Base-by-base conservation (phyloP, 2,113 vertebrate genomes). In the Hippopotamus amphibius region DNA sequence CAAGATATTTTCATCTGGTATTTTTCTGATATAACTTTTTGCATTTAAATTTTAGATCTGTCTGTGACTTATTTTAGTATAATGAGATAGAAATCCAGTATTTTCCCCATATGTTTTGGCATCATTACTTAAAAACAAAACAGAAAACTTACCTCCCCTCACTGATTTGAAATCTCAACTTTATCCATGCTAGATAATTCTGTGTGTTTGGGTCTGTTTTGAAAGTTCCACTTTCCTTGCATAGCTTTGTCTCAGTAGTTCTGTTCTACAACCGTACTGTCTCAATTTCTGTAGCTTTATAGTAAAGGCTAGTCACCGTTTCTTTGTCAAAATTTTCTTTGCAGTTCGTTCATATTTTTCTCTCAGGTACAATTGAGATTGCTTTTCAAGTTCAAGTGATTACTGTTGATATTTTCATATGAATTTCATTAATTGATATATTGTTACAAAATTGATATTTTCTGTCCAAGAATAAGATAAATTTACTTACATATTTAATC, bases 371-470 rank as follows among this genome's bases (percentile, higher is more conserved):
- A 65, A 14, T 46, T 81, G 89, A 88, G 37, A 33, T 76, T 81
- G 69, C 17, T 94, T 85, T 96, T 84, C 46, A 93, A 81, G n/a
- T 92, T 93, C 48, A 90, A n/a, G 37, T 88, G 46, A 83, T 93
- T 92, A n/a, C 21, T 80, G 8, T 81, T 88, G 57, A 53, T 46
- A 66, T 65, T 69, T 77, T 90, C 46, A 65, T 80, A 65, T 87
- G 41, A 74, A 66, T 68, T 72, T 21, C 14, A 72, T 76, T 92
- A 41, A 55, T 50, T 83, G 59, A 79, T 59, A 59, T 33, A 61
- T 79, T 80, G 88, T 68, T 88, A 74, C 1, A 90, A 94, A 95
- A 90, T 48, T 71, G 41, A 85, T 46, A 76, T 46, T 66, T 81
- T 57, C n/a, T 79, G 13, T 33, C 24, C 14, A 92, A 83, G 55